These are phyloP conservation scores for Petrolisthes cinctipes DNA, from an alignment of 2,888 invertebrate genomes.

Conservation along the genomic window DNA sequence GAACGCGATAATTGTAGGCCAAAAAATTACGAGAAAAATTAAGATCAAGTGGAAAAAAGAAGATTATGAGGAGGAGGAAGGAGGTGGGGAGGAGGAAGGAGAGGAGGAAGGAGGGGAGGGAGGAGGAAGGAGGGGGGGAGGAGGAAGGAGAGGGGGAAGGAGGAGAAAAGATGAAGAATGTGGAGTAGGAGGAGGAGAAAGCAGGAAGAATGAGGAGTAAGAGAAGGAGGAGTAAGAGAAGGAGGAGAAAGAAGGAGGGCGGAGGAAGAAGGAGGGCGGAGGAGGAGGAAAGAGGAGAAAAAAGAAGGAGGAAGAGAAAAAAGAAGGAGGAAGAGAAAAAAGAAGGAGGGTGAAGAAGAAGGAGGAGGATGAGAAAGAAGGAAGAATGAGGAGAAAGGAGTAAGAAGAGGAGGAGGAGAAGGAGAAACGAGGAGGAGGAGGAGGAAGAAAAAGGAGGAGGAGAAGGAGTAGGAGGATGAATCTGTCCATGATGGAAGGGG, in stretches of 20 bases:
- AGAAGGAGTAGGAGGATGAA: slow-evolving; percentile 9
- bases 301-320: neutral
- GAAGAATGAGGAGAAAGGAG: neutral
- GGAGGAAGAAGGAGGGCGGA: neutral
- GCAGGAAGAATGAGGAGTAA: neutral
- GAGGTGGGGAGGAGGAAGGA: neutral
- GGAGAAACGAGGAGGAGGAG: no score
- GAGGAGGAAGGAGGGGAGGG: neutral
- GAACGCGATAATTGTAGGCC: neutral
- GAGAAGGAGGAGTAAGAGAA: neutral
- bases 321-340: neutral
- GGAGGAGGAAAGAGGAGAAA: neutral
- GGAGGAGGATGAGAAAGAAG: neutral
- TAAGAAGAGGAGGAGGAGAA: no score
- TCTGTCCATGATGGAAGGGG: neutral
- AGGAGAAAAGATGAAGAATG: neutral
- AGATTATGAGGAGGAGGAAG: neutral
- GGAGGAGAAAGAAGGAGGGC: neutral
- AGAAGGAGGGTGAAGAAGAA: neutral
- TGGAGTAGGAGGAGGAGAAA: neutral
- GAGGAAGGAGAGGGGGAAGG: neutral
- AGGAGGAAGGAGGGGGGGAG: neutral
- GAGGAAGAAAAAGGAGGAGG: no score
- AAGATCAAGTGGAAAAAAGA: neutral
- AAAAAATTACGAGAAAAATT: neutral